Conservation (phyloP, 1,140 invertebrate genomes). For the Pristionchus pacificus region DNA sequence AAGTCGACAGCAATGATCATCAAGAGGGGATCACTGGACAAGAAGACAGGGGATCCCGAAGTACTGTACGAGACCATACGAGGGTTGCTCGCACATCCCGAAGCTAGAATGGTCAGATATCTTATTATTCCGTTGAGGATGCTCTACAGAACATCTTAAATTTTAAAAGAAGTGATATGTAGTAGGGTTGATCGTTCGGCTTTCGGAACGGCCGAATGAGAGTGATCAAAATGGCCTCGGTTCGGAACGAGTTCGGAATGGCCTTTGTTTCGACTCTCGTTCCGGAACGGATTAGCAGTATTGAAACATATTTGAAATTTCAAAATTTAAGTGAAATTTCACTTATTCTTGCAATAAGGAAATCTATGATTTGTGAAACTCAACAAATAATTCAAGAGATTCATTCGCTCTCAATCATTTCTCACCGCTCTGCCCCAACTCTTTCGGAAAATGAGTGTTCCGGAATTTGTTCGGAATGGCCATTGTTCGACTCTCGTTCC, state of each 20-base stretch:
- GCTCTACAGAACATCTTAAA: not conserved
- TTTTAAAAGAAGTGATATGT: no score
- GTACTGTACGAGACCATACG: conserved; percentile 26
- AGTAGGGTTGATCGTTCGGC: no score
- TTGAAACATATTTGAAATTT: no score
- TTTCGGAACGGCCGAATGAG: no score
- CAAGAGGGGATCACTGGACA: conserved; percentile 35
- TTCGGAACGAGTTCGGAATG: no score
- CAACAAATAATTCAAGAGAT: not conserved
- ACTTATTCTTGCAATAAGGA: not conserved
- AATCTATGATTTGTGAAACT: not conserved
- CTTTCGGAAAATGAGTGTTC: no score
- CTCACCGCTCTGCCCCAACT: not conserved
- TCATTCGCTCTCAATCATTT: not conserved
- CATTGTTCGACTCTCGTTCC: no score
- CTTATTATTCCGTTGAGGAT: not conserved
- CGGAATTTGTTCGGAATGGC: no score
- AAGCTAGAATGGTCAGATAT: conserved; percentile 21
- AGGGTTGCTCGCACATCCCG: conserved; percentile 18
- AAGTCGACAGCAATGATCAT: conserved; percentile 24
- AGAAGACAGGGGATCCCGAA: conserved; percentile 24
- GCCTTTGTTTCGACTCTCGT: no score
- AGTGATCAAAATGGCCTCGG: no score
- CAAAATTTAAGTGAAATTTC: no score
- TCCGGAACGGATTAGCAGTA: no score